Conservation (phyloP, 1,140 invertebrate species). For the Archivesica marissinica region DNA sequence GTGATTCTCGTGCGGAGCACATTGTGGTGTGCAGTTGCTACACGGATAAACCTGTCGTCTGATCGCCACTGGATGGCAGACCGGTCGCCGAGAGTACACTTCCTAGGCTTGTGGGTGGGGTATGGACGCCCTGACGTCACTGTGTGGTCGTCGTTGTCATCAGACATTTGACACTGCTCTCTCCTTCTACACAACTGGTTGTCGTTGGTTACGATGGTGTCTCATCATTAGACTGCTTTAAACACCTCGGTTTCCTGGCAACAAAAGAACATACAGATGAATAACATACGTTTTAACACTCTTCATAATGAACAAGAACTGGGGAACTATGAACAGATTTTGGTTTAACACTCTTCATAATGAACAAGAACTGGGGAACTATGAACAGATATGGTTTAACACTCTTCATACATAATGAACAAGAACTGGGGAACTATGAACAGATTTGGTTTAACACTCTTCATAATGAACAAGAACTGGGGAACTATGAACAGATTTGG, state of each 20-base stretch:
- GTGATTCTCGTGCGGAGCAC: not conserved
- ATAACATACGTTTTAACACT: not conserved
- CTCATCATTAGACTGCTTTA: constrained; percentile 33
- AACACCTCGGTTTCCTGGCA: constrained; percentile 16
- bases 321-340: too few relatives aligned
- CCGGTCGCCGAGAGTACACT: not conserved
- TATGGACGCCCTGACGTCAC: constrained; percentile 5
- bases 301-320: too few relatives aligned
- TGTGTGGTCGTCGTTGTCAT: constrained; percentile 16
- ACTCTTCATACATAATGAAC: too few relatives aligned
- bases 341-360: too few relatives aligned
- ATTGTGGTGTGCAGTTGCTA: not conserved
- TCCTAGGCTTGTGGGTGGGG: constrained; percentile 4
- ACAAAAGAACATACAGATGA: too few relatives aligned
- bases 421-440: too few relatives aligned
- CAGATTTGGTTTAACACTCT: too few relatives aligned
- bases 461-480: too few relatives aligned
- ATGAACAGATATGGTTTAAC: too few relatives aligned
- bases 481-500: too few relatives aligned
- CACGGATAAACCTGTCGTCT: not conserved
- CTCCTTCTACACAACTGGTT: constrained; percentile 51
- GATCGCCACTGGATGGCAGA: not conserved
- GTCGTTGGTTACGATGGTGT: constrained; percentile 56
- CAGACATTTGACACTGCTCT: constrained; percentile 54
- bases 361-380: too few relatives aligned